Evolutionary conservation across 2,888 invertebrate species (phyloP), one percentile per base, ranked within the genome.

Genomic region (Ptychoptera albimana): DNA sequence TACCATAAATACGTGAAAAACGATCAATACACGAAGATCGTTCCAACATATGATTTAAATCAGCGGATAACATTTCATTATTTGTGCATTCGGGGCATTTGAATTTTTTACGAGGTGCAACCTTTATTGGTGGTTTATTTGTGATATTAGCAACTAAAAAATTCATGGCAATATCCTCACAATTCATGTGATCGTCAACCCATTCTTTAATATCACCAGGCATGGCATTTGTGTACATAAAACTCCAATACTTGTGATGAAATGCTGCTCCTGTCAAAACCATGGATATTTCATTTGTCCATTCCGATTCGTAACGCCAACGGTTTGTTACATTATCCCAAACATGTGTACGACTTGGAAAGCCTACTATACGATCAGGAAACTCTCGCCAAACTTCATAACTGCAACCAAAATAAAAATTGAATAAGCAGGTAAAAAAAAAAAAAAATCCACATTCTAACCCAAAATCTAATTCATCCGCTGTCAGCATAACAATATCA

Each of bases 131-230:
- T 2, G 93, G 82, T 67, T 93, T 93, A 53, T 87, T 83, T 0
- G 94, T 94, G 13, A 86, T 67, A 61, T 94, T 93, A 2, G 93
- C 84, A 30, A 96, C 86, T 5, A 96, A 74, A 67, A 94, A 96
- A 66, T 96, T 96, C 91, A 96, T 94, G 1, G 94, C 94, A 53
- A 96, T 92, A 60, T 96, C 94, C 64, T 96, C 96, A 60, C 94
- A 96, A 66, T 96, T 96, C 85, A 94, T 93, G 58, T 87, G 83
- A 12, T 85, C 81, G 61, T 96, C 94, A 1, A 94, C 93, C 87
- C 88, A 93, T 44, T 77, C 71, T 47, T 82, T 79, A 37, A 94
- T 82, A 54, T 81, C 78, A 1, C 76, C 73, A 0, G 93, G 91
- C 82, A 96, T 82, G 37, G 77, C 74, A 54, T 83, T 77, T 14